These are phyloP conservation scores for Sprattus sprattus DNA, from an alignment of 2,113 vertebrate genomes.

Conservation along the genomic window DNA sequence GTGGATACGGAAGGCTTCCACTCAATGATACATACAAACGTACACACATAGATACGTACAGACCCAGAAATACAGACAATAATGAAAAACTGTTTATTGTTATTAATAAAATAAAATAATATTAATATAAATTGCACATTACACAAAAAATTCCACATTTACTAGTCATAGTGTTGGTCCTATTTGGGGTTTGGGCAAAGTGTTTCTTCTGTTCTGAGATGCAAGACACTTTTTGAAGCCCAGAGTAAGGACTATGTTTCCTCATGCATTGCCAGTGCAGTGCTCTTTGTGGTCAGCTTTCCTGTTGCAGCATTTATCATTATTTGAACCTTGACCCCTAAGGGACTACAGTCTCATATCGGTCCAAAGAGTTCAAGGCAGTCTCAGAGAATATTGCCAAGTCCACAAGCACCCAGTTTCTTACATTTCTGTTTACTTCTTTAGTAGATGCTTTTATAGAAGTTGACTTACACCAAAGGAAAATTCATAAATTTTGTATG, in stretches of 20 bases:
- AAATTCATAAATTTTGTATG: neutral
- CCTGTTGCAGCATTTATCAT: constrained; percentile 3
- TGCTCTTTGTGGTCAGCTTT: neutral
- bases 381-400: neutral
- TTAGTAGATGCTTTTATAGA: neutral
- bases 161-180: neutral
- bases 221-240: neutral
- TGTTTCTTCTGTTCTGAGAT: neutral
- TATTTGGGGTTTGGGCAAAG: neutral
- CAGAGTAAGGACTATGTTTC: neutral
- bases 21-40: neutral
- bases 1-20: neutral
- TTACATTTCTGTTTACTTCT: neutral
- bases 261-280: neutral
- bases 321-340: constrained; percentile 3
- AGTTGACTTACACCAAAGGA: neutral
- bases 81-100: too few relatives aligned
- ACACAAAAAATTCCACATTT: neutral
- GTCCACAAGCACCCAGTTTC: neutral
- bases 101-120: too few relatives aligned
- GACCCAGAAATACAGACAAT: neutral
- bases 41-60: neutral
- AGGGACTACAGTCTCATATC: neutral
- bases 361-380: neutral
- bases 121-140: neutral